These are phyloP conservation scores for Ochropacha duplaris DNA, from an alignment of 2,888 invertebrate genomes.

Conservation along the genomic window DNA sequence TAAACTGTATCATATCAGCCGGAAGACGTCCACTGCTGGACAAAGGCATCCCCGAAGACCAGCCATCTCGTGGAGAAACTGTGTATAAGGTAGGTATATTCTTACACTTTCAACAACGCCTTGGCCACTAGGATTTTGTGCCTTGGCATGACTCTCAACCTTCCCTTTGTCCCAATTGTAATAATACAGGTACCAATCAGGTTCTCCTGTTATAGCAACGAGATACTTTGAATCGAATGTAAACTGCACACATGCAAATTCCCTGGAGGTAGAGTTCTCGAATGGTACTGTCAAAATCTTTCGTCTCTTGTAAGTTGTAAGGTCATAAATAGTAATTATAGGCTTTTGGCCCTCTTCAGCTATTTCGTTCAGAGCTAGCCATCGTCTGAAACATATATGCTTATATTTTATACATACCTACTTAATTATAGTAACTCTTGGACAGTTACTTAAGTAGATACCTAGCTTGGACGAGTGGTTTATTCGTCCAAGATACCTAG, in stretches of 20 bases:
- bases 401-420: neutral
- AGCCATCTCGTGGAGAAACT: too few species aligned
- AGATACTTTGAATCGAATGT: constrained; percentile 92
- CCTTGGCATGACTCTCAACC: constrained; percentile 88
- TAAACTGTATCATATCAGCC: too few species aligned
- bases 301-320: constrained; percentile 86
- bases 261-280: constrained; percentile 81
- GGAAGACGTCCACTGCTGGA: too few species aligned
- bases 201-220: constrained; percentile 90
- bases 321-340: constrained; percentile 87
- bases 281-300: constrained; percentile 86
- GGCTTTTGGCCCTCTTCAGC: constrained; percentile 86
- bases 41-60: too few species aligned
- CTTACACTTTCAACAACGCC: constrained; percentile 83
- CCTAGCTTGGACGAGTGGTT: too few species aligned
- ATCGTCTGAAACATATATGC: constrained; percentile 72
- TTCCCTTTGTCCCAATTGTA: constrained; percentile 93
- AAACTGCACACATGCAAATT: constrained; percentile 89
- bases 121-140: constrained; percentile 87
- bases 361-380: constrained; percentile 85
- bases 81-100: neutral
- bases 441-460: constrained; percentile 18
- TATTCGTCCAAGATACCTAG: too few species aligned
- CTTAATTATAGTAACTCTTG: too few species aligned
- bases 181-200: constrained; percentile 91